phyloP scores from a whole-genome alignment of 2,888 invertebrate species.

The Strigamia crassipes region DNA sequence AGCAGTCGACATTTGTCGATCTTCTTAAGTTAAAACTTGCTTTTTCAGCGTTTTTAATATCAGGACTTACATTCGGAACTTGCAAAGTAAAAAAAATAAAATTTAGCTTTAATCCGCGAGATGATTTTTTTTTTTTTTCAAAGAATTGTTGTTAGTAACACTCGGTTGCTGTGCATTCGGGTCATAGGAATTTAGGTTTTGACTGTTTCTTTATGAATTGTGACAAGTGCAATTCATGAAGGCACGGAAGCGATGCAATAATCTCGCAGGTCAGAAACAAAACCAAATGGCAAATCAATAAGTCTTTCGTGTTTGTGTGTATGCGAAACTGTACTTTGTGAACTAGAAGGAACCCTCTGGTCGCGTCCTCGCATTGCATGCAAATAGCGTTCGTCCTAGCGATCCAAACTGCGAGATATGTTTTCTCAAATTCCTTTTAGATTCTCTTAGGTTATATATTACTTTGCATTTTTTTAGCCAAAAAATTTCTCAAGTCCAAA shows the following conservation, averaged over 20 bases:
- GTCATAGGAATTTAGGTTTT: not conserved
- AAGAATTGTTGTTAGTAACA: not conserved
- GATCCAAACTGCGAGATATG: conserved; percentile 29
- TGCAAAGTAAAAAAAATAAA: not conserved
- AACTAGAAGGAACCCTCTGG: conserved; percentile 19
- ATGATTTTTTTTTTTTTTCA: not conserved
- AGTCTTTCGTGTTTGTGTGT: conserved; percentile 36
- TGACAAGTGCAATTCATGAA: conserved; percentile 11
- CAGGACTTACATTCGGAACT: not conserved
- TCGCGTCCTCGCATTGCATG: conserved; percentile 29
- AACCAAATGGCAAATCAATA: conserved; percentile 42
- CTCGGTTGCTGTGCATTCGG: not conserved
- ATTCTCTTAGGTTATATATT: conserved; percentile 10
- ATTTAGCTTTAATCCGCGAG: not conserved
- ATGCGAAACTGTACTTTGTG: not conserved
- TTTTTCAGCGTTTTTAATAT: conserved; percentile 19
- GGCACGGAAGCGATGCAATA: conserved; percentile 32
- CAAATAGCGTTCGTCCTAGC: not conserved
- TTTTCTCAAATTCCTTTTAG: conserved; percentile 39
- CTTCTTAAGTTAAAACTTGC: conserved; percentile 7
- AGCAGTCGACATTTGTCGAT: conserved; percentile 32
- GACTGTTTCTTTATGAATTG: conserved; percentile 16
- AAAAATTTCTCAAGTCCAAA: not conserved
- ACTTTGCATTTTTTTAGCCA: conserved; percentile 16
- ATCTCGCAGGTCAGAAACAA: conserved; percentile 32